Base-by-base conservation (phyloP, 2,888 invertebrate species). In the Lasiommata megera region DNA sequence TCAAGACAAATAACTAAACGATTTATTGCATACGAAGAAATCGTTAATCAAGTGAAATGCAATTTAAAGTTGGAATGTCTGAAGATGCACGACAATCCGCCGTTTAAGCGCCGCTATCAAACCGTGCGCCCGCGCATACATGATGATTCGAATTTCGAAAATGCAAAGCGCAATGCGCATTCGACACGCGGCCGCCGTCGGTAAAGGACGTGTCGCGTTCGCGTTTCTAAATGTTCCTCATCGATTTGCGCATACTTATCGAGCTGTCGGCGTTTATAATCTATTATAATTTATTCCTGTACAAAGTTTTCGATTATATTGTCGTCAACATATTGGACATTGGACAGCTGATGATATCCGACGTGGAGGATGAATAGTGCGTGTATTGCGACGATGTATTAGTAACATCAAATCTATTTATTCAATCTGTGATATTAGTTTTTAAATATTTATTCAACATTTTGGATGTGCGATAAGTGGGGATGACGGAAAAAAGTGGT, bases 401-500 rank as follows among this genome's bases (percentile, higher is more conserved):
- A 67, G 29, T 63, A 65, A 7, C 37, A 23, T 48, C 41, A 28
- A 18, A 54, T 68, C 75, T 83, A 84, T 84, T 85, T 87, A 86
- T 88, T 79, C 82, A 83, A 85, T 40, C 85, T 88, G 88, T 88
- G 85, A 86, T 88, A 82, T 59, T 83, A 79, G 77, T 76, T 66
- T 23, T 67, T 64, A 54, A 58, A 62, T 62, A 66, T 34, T 60
- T 60, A 43, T 44, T 17, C 7, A 3, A 34, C 23, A 23, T 23
- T 7, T 41, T 41, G 31, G 29, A 31, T 16, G 23, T 59, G 36
- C 36, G 28, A n/a, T 1, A 34, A 34, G 34, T 29, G 37, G 61
- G n/a, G 62, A 87, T 85, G 86, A 71, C 74, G 47, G 73, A 84
- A 61, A 72, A 85, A 46, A 67, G 73, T 1, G 88, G 84, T 59